Base-by-base conservation (phyloP, 30 jellyfish, hydroid and myxozoan species). In the Nemopilema nomurai region DNA sequence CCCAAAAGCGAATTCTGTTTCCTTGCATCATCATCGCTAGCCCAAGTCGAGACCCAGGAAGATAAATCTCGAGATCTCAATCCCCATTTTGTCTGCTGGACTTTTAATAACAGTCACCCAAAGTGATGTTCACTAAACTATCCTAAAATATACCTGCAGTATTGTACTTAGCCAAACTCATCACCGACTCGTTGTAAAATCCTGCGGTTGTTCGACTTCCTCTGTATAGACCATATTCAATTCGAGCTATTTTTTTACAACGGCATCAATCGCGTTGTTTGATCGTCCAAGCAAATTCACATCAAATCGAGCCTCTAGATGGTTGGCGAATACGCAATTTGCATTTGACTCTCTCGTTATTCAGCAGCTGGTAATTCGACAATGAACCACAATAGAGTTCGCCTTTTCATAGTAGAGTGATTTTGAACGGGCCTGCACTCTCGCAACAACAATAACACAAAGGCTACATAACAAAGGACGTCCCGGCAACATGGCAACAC, bases 291-390 rank as follows among this genome's bases (percentile, higher is more conserved):
- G 57, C 6, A 41, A 41, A 41, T 41, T 41, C 57, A 41, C 9
- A 41, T 41, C 57, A 41, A 41, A 41, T 41, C 57, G 57, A 41
- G 13, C 57, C 57, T 41, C 9, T 3, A 41, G 6, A 41, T 41
- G 57, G 13, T 13, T 41, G 57, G 6, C 13, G 9, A 41, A 41
- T 69, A 20, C 49, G 50, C 68, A 74, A 84, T 84, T 84, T 84
- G 93, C 93, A 84, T 84, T 74, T 84, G 93, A 84, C 86, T 71
- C 76, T 31, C 64, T 32, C 64, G 33, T 74, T 73, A 24, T 74
- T 1, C 13, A 17, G 83, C 93, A 84, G 93, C 93, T 84, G 93
- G 93, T 84, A 72, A 84, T 51, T 21, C 66, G 28, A 74, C 93
- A 73, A 73, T 8, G 78, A 80, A 74, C 87, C 87, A 84, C 93